Base-by-base conservation (phyloP, 2,113 vertebrate genomes). In the Callospermophilus lateralis region DNA sequence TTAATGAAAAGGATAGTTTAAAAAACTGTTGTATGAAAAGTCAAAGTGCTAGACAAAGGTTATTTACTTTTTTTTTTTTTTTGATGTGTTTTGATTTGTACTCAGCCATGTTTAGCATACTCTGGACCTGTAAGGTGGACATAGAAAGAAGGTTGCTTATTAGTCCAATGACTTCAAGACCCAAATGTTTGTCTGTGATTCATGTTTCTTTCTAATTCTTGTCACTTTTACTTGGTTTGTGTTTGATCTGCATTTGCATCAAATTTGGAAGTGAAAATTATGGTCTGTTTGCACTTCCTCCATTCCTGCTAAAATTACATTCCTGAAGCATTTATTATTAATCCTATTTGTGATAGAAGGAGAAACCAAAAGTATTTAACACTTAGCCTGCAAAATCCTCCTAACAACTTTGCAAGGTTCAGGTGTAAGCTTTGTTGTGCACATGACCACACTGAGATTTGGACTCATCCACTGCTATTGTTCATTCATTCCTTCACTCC, bases 241-340 rank as follows among this genome's bases (percentile, higher is more conserved):
- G 37, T 84, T 93, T 90, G n/a, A 51, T 95, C 92, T 81, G 42
- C 63, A 65, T 83, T 79, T 93, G 67, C 51, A 84, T 96, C 70
- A 93, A 94, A 94, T 93, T 93, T 89, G 65, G 30, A 84, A 81
- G 53, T 88, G 74, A 89, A 88, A 78, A 93, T 85, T 63, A 68
- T 63, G 65, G 32, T 55, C 45, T 51, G 8, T 70, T 87, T 93
- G 26, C 16, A 77, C 24, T 70, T 90, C 72, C 28, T 89, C 34
- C 61, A 48, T 86, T 89, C 34, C 32, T 70, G 48, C 74, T 89
- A 81, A 93, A 90, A 12, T 77, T 70, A 45, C 77, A 15, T 72
- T 91, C 9, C 58, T 24, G 45, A 93, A 19, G 20, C 30, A 39
- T 93, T 78, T 94, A 83, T 94, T 85, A 58, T 76, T 61, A 81